phyloP scores from a whole-genome alignment of 1,140 invertebrate genomes.

The Phymorhynchus buccinoides region DNA sequence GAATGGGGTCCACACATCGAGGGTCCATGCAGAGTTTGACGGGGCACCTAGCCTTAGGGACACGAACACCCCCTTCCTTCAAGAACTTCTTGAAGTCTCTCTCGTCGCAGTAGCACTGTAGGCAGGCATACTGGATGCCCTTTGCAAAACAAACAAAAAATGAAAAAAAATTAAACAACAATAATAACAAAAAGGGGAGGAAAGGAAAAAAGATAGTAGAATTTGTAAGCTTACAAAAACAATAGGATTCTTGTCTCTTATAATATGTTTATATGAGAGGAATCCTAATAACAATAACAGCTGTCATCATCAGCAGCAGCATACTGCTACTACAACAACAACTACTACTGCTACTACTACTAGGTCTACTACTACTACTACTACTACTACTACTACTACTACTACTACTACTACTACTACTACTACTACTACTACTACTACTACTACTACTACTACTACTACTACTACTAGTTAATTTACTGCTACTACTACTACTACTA shows the following conservation, averaged over 20 bases:
- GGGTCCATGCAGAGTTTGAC: background rate
- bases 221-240: background rate
- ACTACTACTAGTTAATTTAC: background rate
- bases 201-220: background rate
- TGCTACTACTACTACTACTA: slow-evolving; percentile 11
- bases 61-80: background rate
- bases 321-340: background rate
- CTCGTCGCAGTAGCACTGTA: background rate
- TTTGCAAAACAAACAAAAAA: too few species aligned
- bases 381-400: too few species aligned
- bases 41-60: background rate
- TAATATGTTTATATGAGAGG: too few species aligned
- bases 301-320: background rate
- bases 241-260: too few species aligned
- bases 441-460: background rate
- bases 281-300: background rate
- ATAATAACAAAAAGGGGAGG: background rate
- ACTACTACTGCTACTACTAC: too few species aligned
- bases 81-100: background rate
- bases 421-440: background rate
- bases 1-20: background rate
- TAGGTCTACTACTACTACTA: too few species aligned
- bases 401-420: background rate
- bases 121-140: too few species aligned
- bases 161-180: too few species aligned